Evolutionary conservation across 2,797 vertebrate genomes (phyloP).

Genomic region (Neopelma chrysocephalum): DNA sequence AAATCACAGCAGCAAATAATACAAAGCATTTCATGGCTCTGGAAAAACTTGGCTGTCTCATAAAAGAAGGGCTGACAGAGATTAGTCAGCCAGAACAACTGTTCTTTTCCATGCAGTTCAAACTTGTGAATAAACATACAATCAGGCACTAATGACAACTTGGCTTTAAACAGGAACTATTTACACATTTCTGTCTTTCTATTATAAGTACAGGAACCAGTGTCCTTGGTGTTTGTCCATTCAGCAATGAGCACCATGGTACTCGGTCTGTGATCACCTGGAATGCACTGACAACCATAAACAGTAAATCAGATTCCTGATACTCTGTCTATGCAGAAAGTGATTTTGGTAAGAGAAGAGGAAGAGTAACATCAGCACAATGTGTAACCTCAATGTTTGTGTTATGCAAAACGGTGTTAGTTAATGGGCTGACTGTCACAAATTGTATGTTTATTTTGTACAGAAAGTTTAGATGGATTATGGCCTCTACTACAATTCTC

Average conservation of each 20-base stretch:
- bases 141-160: not conserved
- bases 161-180: not conserved
- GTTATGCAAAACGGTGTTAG: not conserved
- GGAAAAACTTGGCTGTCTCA: not conserved
- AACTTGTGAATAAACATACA: not conserved
- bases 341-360: not conserved
- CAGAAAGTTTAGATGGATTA: not conserved
- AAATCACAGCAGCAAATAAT: not conserved
- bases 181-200: not conserved
- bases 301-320: not conserved
- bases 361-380: not conserved
- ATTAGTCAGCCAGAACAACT: not conserved
- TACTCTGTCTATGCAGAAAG: not conserved
- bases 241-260: not conserved
- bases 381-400: not conserved
- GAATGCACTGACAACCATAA: not conserved
- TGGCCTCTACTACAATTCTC: not conserved
- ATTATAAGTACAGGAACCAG: accelerated
- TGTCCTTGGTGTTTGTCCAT: not conserved
- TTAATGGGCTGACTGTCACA: not conserved
- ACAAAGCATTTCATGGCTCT: not conserved
- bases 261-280: not conserved
- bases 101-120: not conserved
- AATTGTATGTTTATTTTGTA: not conserved
- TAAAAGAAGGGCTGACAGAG: not conserved